Evolutionary conservation across 2,797 vertebrate genomes (phyloP).

Genomic region (Margarornis squamiger): DNA sequence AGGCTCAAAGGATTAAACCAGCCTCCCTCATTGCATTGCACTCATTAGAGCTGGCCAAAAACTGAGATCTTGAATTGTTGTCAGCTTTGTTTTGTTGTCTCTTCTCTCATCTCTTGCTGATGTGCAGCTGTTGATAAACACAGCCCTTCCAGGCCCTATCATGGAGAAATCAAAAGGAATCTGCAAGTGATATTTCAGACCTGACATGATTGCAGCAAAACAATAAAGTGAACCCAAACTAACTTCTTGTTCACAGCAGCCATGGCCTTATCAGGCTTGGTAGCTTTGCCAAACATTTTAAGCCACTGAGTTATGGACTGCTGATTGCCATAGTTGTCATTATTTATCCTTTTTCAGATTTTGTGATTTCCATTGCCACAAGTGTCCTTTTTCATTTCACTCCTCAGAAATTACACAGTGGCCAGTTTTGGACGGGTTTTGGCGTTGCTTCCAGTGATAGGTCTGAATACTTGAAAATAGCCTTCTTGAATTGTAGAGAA

Average conservation of each 20-base stretch:
- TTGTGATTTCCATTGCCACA: background rate
- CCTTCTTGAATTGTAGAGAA: background rate
- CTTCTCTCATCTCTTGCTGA: background rate
- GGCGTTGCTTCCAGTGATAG: background rate
- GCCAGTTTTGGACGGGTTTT: background rate
- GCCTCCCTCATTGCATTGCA: background rate
- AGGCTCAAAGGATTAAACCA: background rate
- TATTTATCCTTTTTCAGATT: background rate
- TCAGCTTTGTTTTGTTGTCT: background rate
- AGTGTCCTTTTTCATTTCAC: background rate
- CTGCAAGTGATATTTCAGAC: background rate
- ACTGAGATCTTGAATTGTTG: background rate
- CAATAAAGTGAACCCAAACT: background rate
- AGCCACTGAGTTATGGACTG: background rate
- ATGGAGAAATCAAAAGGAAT: background rate
- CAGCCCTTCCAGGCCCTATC: background rate
- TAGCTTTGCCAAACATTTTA: too few species aligned
- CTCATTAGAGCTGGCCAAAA: background rate
- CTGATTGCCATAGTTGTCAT: background rate
- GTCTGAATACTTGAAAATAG: background rate
- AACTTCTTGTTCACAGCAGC: background rate
- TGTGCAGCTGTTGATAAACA: background rate
- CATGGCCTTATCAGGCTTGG: background rate
- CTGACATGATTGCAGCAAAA: background rate
- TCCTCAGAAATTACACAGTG: background rate